Percentiles rank a stretch among this genome's conserved stretches.
These are phyloP conservation scores for Helicolenus hilgendorfi DNA, from an alignment of 2,797 vertebrate genomes.

Conservation along the genomic window DNA sequence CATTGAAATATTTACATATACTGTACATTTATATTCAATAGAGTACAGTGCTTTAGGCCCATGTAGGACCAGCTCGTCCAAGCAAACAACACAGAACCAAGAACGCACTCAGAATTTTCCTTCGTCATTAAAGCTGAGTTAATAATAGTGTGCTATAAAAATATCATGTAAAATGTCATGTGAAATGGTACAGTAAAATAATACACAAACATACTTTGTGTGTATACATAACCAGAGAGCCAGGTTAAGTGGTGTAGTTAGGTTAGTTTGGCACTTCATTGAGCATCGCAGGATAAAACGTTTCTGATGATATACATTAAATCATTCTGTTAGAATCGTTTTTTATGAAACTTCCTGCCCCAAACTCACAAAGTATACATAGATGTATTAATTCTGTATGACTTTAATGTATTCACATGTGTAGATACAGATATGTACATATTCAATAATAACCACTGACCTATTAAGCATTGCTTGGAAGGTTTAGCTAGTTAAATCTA, in stretches of 20 bases:
- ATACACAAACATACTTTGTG: not conserved
- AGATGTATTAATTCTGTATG: constrained; percentile 64
- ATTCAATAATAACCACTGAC: constrained; percentile 63
- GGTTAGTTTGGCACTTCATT: not conserved
- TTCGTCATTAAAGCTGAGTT: not conserved
- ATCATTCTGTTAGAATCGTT: not conserved
- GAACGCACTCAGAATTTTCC: not conserved
- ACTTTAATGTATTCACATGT: constrained; percentile 88
- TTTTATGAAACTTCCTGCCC: not conserved
- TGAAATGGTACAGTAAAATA: not conserved
- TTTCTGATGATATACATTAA: not conserved
- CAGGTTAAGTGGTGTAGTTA: not conserved
- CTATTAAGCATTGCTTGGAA: constrained; percentile 75
- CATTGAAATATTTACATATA: constrained; percentile 1
- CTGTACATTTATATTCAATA: not conserved
- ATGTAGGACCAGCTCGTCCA: not conserved
- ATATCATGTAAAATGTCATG: not conserved
- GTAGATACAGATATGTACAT: constrained; percentile 87
- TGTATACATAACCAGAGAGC: not conserved
- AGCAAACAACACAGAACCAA: not conserved
- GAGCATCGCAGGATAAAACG: not conserved
- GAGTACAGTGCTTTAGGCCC: not conserved
- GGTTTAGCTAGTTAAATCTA: constrained; percentile 89
- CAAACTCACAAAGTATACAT: constrained; percentile 60
- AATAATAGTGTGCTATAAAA: not conserved